phyloP scores from a whole-genome alignment of 2,888 invertebrate genomes.

The Nymphalis c-album region DNA sequence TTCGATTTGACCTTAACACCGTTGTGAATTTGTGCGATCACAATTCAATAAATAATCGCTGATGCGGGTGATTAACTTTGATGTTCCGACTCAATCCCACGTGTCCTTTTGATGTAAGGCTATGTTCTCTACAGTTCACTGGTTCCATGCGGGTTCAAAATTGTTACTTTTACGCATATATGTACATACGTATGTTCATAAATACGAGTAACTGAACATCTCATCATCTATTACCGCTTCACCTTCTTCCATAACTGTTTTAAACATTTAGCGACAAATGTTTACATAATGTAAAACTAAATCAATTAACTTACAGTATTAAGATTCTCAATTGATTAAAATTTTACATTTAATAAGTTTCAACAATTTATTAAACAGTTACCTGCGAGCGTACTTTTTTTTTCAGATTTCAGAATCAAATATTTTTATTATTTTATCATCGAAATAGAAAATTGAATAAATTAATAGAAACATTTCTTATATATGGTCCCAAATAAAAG shows the following conservation, averaged over 20 bases:
- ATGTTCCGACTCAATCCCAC: constrained; percentile 29
- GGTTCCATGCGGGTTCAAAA: constrained; percentile 15
- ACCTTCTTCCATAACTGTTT: no score
- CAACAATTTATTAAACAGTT: no score
- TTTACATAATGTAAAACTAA: background rate
- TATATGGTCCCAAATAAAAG: background rate
- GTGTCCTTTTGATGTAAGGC: constrained; percentile 28
- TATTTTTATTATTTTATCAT: background rate
- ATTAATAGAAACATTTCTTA: constrained; percentile 10
- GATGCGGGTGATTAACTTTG: constrained; percentile 68
- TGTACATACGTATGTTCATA: background rate
- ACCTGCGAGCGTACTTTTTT: no score
- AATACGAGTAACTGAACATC: no score
- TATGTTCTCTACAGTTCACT: constrained; percentile 9
- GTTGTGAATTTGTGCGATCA: constrained; percentile 64
- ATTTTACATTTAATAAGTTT: no score
- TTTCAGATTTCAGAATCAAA: no score
- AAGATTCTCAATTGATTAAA: no score
- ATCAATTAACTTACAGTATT: no score
- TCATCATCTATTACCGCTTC: background rate
- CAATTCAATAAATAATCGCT: constrained; percentile 52
- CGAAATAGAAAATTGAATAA: background rate
- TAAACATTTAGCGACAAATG: no score
- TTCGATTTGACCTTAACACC: constrained; percentile 65
- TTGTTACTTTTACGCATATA: background rate